Evolutionary conservation across 2,888 invertebrate genomes (phyloP), one percentile per base, ranked within the genome.

Genomic region (Torymus auratus): DNA sequence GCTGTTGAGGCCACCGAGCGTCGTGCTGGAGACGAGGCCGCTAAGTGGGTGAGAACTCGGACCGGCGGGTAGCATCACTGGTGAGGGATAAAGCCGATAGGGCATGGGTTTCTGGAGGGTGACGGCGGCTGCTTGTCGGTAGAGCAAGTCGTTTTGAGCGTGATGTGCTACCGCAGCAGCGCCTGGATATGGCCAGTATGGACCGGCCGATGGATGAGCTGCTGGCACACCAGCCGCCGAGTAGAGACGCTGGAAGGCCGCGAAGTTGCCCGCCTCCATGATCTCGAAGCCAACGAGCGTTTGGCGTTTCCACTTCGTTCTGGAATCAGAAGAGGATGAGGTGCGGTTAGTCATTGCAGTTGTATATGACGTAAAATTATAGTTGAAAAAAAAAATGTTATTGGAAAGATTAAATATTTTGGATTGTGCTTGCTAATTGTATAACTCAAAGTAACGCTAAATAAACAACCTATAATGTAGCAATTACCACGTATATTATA

Each of bases 291-390:
- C 99, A 2, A 99, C 99, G 0, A 99, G 98, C 15, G 99, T 98
- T 91, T 99, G 99, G 1, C 99, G 95, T 92, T 99, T 99, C 99
- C 99, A 99, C 93, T 99, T 99, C 91, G 99, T 99, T 91, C 98
- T 97, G 94, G 41, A 92, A 93, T 85, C 86, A 91, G 85, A 86
- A 83, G 53, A n/a, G 28, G 4, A 52, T 10, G 2, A 65, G 12
- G 7, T 3, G 3, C 7, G 28, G 28, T 28, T n/a, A 53, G 23
- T 23, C 23, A n/a, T 68, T 56, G n/a, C 12, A 1, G 13, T 41
- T 50, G 13, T 23, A 23, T 28, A 28, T 28, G 28, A 28, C 4
- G 4, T 2, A 28, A 28, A 28, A 7, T 28, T 5, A 4, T 28
- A 2, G 7, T 3, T 28, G 28, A 28, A 28, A 28, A 28, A 28